Evolutionary conservation across 2,888 invertebrate genomes (phyloP), one percentile per base, ranked within the genome.

Genomic region (Sminthurinus aureus): DNA sequence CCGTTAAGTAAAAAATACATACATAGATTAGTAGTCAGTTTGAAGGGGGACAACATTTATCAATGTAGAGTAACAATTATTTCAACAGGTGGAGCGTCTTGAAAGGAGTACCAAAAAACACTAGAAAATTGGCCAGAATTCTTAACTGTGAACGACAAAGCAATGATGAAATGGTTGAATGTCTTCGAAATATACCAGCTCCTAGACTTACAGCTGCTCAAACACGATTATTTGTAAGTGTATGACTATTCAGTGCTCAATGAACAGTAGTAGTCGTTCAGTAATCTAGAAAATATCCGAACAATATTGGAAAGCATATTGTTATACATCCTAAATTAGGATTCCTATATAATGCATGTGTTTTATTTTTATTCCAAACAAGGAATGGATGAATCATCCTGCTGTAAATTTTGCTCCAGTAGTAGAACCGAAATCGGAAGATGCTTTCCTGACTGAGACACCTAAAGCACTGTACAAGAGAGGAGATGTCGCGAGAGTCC

Each of bases 351-450:
- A n/a, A n/a, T n/a, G n/a, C n/a, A 38, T 75, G 2, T 52, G 50
- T 0, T 38, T 69, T 13, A 15, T 69, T 9, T 3, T 58, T 58
- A 11, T 38, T 38, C 38, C 1, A 38, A 38, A 38, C 11, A 38
- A 79, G 81, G 81, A 81, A 81, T 81, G 81, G 81, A 26, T 81
- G 73, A 73, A 73, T n/a, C 74, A 73, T 50, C 81, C 81, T 15
- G 50, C 74, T 0, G 73, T 83, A 6, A 67, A 22, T 26, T 83
- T 83, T 67, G 79, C 78, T 13, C 83, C 83, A 58, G 74, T 79
- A 2, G 22, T 83, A 0, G 83, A 83, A 69, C 77, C 69, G n/a
- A n/a, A 66, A 38, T 67, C 66, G 0, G 38, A 71, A 3, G 79
- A 73, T 15, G 83, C 83, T 0, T 83, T 83, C 52, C 12, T 83